Evolutionary conservation across 2,113 vertebrate species (phyloP).

Genomic region (Ranitomeya imitator): DNA sequence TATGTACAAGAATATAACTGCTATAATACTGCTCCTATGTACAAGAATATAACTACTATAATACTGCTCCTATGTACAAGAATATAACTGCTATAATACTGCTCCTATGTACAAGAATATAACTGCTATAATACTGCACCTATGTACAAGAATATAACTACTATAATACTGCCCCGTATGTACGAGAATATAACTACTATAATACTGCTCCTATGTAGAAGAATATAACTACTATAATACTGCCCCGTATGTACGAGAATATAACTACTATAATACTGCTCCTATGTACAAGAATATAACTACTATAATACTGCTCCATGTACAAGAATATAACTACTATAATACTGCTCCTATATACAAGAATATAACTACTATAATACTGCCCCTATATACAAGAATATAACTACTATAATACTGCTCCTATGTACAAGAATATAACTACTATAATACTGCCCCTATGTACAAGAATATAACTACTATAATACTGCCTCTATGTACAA

Average conservation of each 20-base stretch:
- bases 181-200: no score
- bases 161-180: background rate
- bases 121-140: background rate
- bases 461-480: no score
- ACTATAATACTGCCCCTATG: background rate
- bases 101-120: no score
- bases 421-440: no score
- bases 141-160: no score
- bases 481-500: no score
- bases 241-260: no score
- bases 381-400: no score
- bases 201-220: background rate
- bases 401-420: slow-evolving; percentile 1
- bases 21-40: slow-evolving; percentile 1
- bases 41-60: no score
- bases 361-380: slow-evolving; percentile 6
- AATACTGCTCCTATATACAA: background rate
- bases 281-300: no score
- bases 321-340: no score
- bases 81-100: slow-evolving; percentile 6
- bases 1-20: no score
- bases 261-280: slow-evolving; percentile 6
- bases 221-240: slow-evolving; percentile 6
- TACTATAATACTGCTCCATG: slow-evolving; percentile 1
- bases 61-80: background rate